Evolutionary conservation across 2,797 vertebrate genomes (phyloP).

Genomic region (Scolopax rusticola): DNA sequence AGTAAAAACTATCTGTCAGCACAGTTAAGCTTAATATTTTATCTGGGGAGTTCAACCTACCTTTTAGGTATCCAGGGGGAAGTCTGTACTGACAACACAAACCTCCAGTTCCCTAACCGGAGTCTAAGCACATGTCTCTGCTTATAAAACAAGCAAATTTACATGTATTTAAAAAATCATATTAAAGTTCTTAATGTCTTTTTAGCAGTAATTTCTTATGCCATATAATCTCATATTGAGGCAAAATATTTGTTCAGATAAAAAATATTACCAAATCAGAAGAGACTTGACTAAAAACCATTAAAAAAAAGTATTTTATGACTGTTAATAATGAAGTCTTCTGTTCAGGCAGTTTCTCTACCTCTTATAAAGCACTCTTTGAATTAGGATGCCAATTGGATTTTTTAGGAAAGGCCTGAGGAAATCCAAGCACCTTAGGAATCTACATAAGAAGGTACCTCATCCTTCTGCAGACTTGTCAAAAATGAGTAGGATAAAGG

Average conservation of each 20-base stretch:
- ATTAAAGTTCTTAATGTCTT: not conserved
- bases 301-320: not conserved
- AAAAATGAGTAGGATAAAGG: not conserved
- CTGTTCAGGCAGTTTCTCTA: not conserved
- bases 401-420: not conserved
- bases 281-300: not conserved
- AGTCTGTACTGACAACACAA: not conserved
- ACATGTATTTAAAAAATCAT: not conserved
- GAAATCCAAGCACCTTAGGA: not conserved
- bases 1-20: not conserved
- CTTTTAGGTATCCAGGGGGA: not conserved
- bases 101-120: not conserved
- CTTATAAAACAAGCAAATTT: conserved; percentile 2
- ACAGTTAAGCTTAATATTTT: not conserved
- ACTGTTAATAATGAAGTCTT: not conserved
- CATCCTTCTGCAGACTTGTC: not conserved
- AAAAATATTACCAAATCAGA: not conserved
- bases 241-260: not conserved
- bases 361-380: not conserved
- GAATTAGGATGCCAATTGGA: not conserved
- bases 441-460: not conserved
- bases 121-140: not conserved
- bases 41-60: not conserved
- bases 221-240: not conserved
- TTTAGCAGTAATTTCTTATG: not conserved